Conservation (phyloP, 1,140 invertebrate genomes). For the Caerostris extrusa region DNA sequence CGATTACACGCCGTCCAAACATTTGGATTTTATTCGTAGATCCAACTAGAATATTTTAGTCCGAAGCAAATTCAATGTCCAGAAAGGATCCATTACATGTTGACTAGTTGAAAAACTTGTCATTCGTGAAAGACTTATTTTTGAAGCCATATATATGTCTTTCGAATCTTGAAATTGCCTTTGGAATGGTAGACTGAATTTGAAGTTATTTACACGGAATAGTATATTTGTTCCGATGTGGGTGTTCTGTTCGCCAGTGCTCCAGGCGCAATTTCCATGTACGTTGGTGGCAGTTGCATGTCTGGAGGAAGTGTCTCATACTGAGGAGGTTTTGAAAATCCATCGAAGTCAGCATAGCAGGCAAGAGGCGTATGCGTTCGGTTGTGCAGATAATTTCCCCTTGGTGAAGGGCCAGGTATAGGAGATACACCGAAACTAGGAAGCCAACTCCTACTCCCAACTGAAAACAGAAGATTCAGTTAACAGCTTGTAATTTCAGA, state of each 20-base stretch:
- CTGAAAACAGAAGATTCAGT: no score
- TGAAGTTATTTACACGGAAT: neutral
- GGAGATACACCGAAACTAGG: neutral
- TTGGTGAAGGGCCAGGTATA: neutral
- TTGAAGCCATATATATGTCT: no score
- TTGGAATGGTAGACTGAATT: neutral
- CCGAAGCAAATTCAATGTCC: no score
- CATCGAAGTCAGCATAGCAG: neutral
- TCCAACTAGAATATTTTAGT: no score
- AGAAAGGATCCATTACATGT: no score
- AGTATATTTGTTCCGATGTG: neutral
- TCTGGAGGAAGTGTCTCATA: neutral
- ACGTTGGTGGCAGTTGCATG: neutral
- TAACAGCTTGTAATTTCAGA: no score
- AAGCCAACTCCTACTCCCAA: no score
- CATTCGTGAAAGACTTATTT: no score
- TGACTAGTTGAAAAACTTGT: no score
- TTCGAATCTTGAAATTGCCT: no score
- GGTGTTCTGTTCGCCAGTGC: neutral
- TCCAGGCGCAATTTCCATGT: conserved; percentile 7
- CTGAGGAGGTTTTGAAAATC: neutral
- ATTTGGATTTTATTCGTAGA: no score
- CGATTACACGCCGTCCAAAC: no score
- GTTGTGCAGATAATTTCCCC: neutral
- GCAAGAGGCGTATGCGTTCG: neutral